A percentile compares a stretch with the other conserved stretches of the same genome.
Conservation (phyloP, 1,140 invertebrate species). For the Mactra quadrangularis region DNA sequence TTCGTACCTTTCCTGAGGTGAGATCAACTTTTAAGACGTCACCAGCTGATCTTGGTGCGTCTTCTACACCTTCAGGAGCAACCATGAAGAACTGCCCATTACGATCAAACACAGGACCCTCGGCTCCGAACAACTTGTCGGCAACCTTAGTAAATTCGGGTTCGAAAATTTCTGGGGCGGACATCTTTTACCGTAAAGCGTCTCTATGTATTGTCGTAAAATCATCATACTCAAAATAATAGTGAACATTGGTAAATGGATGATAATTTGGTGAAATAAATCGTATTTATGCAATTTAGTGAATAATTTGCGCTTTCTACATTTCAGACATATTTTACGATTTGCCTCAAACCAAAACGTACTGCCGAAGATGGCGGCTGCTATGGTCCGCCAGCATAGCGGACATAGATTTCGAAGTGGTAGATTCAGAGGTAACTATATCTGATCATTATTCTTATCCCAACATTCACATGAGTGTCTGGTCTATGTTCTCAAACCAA, state of each 20-base stretch:
- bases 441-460: background rate
- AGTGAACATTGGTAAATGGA: no score
- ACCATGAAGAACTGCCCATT: conserved; percentile 77
- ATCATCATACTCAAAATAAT: no score
- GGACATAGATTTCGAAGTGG: conserved; percentile 73
- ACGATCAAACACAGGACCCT: conserved; percentile 79
- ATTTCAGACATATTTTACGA: conserved; percentile 54
- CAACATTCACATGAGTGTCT: no score
- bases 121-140: conserved; percentile 70
- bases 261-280: no score
- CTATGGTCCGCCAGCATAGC: conserved; percentile 76
- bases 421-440: conserved; percentile 72
- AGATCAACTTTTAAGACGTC: conserved; percentile 75
- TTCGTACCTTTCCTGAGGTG: conserved; percentile 63
- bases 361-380: conserved; percentile 78
- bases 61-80: conserved; percentile 74
- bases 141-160: conserved; percentile 73
- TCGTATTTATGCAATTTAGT: no score
- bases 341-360: conserved; percentile 49
- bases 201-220: conserved; percentile 11
- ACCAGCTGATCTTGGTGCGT: conserved; percentile 67
- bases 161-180: conserved; percentile 40
- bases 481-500: no score
- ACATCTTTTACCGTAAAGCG: conserved; percentile 18
- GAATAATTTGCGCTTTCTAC: background rate